These are phyloP conservation scores for Agrilus cyanescens DNA, from an alignment of 2,888 invertebrate species.

Conservation along the genomic window DNA sequence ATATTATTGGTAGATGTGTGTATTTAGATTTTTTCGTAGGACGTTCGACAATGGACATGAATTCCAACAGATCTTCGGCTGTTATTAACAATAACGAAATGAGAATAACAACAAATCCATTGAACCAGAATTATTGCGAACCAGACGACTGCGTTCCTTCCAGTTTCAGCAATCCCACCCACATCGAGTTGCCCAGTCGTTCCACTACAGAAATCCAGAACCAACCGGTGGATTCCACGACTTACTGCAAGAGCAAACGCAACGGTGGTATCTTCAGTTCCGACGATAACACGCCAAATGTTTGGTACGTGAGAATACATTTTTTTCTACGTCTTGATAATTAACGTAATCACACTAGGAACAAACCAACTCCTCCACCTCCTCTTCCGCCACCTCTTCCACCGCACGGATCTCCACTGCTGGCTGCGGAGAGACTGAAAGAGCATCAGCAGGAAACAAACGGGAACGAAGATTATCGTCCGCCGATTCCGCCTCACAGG, in stretches of 20 bases:
- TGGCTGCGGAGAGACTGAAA: constrained; percentile 18
- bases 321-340: background rate
- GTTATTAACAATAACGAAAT: constrained; percentile 42
- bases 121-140: constrained; percentile 57
- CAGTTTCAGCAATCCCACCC: constrained; percentile 64
- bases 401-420: constrained; percentile 38
- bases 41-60: constrained; percentile 48
- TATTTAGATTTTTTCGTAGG: constrained; percentile 29
- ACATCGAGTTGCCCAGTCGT: constrained; percentile 49
- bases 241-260: constrained; percentile 52
- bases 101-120: constrained; percentile 68
- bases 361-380: constrained; percentile 34
- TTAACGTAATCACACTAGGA: constrained; percentile 20
- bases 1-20: no score
- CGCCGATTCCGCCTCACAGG: constrained; percentile 81
- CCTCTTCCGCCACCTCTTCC: constrained; percentile 34
- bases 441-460: constrained; percentile 26
- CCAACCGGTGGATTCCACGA: constrained; percentile 48
- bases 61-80: constrained; percentile 38
- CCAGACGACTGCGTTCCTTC: constrained; percentile 48
- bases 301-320: constrained; percentile 26
- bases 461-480: constrained; percentile 57
- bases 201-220: constrained; percentile 20
- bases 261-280: constrained; percentile 19
- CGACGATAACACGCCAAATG: constrained; percentile 24